phyloP scores from a whole-genome alignment of 64 coral and sea anemone species.

The Trachythela sp. region DNA sequence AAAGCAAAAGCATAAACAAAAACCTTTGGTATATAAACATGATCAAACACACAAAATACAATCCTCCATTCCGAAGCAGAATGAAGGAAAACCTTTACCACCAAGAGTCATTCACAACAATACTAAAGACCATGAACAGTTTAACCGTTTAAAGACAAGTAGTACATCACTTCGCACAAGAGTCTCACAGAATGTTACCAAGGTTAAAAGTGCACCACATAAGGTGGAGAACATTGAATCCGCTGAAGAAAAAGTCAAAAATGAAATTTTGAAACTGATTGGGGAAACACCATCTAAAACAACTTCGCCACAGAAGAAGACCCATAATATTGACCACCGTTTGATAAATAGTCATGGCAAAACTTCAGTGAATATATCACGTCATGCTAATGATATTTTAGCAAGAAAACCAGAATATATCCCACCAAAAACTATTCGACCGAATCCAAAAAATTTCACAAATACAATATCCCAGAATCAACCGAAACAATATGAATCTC shows the following conservation, averaged over 20 bases:
- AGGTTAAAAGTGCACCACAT: background rate
- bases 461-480: background rate
- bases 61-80: background rate
- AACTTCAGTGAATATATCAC: background rate
- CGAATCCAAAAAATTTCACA: background rate
- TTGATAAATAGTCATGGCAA: background rate
- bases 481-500: background rate
- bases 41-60: background rate
- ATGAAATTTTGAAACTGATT: conserved; percentile 16
- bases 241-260: conserved; percentile 6
- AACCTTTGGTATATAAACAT: background rate
- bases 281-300: background rate
- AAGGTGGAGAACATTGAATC: background rate
- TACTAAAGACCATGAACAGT: background rate
- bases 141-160: background rate
- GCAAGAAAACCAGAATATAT: background rate
- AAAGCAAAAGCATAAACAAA: background rate
- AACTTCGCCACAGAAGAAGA: background rate
- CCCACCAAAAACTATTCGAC: background rate
- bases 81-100: background rate
- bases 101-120: background rate
- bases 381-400: no score
- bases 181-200: background rate
- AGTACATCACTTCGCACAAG: background rate
- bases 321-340: background rate